A percentile compares a stretch with the other conserved stretches of the same genome.
phyloP scores from a whole-genome alignment of 2,113 vertebrate species.

The Notiomystis cincta region DNA sequence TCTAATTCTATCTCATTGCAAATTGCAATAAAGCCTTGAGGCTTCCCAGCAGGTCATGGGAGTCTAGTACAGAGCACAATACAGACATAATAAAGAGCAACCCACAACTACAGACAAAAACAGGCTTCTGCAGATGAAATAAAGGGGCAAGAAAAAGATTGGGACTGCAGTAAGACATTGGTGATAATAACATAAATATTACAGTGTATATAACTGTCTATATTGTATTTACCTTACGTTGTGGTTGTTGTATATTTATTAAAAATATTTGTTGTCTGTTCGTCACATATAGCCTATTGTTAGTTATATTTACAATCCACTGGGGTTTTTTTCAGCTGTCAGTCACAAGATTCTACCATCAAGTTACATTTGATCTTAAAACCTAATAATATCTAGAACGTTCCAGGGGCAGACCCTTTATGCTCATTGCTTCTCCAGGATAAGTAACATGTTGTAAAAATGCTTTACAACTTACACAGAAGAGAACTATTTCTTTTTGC shows the following conservation, averaged over 20 bases:
- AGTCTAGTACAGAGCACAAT: not conserved
- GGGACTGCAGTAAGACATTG: not conserved
- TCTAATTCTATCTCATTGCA: slow-evolving; percentile 24
- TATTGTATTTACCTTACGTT: not conserved
- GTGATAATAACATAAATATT: not conserved
- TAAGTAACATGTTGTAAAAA: not conserved
- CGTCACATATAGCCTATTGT: not conserved
- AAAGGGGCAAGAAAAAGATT: not conserved
- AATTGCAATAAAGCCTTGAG: not conserved
- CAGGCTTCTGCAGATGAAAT: not conserved
- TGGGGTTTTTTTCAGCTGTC: not conserved
- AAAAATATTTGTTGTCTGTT: not conserved
- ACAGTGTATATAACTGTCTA: not conserved
- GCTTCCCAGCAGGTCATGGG: not conserved
- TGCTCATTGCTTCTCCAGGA: not conserved
- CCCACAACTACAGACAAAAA: not conserved
- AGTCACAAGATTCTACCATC: not conserved
- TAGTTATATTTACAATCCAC: not conserved
- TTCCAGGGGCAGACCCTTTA: not conserved
- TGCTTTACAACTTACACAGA: not conserved
- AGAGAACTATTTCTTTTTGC: not conserved
- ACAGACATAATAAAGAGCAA: not conserved
- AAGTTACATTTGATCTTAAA: not conserved
- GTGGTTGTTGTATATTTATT: not conserved
- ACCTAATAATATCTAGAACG: not conserved